Base-by-base conservation (phyloP, 2,113 vertebrate genomes). In the Psettodes erumei region DNA sequence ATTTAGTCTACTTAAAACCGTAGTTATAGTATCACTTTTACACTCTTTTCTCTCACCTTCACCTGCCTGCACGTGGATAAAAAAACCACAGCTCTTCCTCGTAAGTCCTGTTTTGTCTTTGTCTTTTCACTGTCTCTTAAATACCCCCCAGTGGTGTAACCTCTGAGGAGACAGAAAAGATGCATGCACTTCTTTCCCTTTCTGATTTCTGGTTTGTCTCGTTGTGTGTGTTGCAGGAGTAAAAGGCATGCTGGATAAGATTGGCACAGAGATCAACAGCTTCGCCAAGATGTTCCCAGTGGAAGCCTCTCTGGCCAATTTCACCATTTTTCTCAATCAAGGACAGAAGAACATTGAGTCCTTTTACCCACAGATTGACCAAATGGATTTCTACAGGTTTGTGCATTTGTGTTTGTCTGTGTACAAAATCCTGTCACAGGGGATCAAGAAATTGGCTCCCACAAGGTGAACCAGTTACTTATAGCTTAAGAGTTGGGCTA, bases 331-430 rank as follows among this genome's bases (percentile, higher is more conserved):
- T 79, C 86, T 99, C 30, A 93, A 88, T 32, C 25, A 94, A 16
- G 77, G 87, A 16, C 95, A 98, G 86, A 86, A 86, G 7, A 92
- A 92, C 0, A 78, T 98, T 13, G 92, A 95, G 58, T 79, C 89
- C 1, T 90, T 88, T 82, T 95, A 96, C 75, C 94, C 95, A 3
- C 33, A 92, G 64, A 71, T 98, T 4, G 96, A 98, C 83, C 95
- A 96, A 59, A 93, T 96, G 0, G 96, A 99, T 77, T 96, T 96
- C 54, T 98, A 98, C 92, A 96, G 97, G 98, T 99, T 87, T 59
- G 86, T 79, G 43, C 56, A 10, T 75, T 19, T 75, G 21, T 51
- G 15, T 55, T 19, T 71, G 5, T 54, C 3, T 33, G 10, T 28
- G 23, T 25, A 5, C 43, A 54, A 12, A 43, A 30, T 21, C 28